Conservation (phyloP, 30 jellyfish, hydroid and myxozoan genomes). For the Calvadosia cruxmelitensis region DNA sequence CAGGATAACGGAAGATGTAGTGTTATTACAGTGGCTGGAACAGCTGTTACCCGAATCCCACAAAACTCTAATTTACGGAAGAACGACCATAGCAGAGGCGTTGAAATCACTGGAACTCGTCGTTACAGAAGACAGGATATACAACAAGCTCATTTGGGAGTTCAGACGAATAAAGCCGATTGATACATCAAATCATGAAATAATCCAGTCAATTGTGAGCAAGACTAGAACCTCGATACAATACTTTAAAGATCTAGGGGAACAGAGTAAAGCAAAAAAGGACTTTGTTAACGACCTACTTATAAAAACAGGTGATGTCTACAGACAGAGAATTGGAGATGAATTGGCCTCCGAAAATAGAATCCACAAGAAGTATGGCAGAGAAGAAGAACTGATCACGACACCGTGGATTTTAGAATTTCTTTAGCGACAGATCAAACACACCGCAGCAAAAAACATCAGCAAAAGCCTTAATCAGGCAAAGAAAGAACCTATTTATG, state of each 20-base stretch:
- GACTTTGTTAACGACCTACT: neutral
- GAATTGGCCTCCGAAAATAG: neutral
- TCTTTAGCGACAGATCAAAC: neutral
- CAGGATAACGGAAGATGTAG: neutral
- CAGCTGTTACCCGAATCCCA: neutral
- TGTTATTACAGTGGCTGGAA: neutral
- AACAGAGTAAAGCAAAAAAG: neutral
- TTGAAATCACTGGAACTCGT: neutral
- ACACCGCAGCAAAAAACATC: neutral
- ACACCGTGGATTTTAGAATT: neutral
- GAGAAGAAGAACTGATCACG: neutral
- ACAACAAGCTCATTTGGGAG: neutral
- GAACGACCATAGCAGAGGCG: neutral
- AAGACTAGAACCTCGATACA: neutral
- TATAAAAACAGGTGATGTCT: neutral
- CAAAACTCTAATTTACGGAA: neutral
- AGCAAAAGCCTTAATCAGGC: neutral
- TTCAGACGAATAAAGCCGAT: neutral
- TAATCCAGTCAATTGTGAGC: neutral
- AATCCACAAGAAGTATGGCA: neutral
- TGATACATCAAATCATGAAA: neutral
- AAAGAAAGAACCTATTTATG: neutral
- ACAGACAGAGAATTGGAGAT: neutral
- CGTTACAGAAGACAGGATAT: neutral
- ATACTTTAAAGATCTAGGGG: neutral